Conservation (phyloP, 64 coral and sea anemone genomes). For the Platygyra sinensis region DNA sequence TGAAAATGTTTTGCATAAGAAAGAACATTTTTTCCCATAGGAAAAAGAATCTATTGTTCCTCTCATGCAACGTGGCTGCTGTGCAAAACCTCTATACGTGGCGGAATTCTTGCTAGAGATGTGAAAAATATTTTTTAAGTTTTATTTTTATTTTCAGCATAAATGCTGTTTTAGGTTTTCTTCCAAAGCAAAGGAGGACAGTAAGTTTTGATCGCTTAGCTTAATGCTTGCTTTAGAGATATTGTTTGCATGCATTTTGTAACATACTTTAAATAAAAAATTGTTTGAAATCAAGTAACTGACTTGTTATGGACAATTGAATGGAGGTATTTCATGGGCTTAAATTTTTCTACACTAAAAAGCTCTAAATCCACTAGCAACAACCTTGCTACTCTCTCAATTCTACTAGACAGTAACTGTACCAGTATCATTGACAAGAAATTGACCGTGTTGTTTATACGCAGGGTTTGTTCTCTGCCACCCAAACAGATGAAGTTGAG, state of each 20-base stretch:
- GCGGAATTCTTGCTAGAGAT: no score
- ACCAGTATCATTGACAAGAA: background rate
- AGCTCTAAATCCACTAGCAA: background rate
- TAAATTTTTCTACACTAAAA: no score
- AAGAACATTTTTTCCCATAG: no score
- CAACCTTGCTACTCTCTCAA: background rate
- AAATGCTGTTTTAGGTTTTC: conserved; percentile 83
- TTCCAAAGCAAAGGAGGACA: conserved; percentile 97
- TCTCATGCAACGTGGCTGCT: no score
- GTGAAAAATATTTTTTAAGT: background rate
- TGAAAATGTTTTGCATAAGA: no score
- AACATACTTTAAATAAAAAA: no score
- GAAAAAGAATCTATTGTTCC: no score
- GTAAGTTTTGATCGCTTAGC: conserved; percentile 32
- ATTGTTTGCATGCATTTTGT: background rate
- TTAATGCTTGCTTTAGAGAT: background rate
- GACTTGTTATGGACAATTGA: no score
- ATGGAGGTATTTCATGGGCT: no score
- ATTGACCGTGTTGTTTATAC: background rate
- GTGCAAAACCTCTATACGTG: no score
- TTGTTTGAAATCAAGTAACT: no score
- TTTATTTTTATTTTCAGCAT: conserved; percentile 54
- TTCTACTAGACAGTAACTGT: background rate
- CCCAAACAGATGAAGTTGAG: conserved; percentile 97
- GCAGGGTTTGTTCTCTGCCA: conserved; percentile 96